A percentile compares a stretch with the other conserved stretches of the same genome.
Evolutionary conservation across 37 sponge, comb jelly and placozoan genomes (phyloP).

Genomic region (Cliona cf. orientalis): DNA sequence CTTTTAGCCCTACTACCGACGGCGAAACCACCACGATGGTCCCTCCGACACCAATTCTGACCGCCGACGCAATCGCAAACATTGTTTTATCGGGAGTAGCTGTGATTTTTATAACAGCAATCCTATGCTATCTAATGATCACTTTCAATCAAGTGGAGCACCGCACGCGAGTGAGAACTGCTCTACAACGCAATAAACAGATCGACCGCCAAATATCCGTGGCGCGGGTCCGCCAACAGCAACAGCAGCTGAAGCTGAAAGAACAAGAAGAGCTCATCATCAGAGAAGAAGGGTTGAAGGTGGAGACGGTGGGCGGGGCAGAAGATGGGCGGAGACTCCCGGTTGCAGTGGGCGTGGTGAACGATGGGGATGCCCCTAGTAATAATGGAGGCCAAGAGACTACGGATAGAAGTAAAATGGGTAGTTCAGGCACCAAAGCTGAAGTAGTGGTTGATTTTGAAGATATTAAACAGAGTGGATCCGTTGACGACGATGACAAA

Average conservation of each 20-base stretch:
- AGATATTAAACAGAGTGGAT: too few relatives aligned
- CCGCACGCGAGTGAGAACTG: slow-evolving; percentile 13
- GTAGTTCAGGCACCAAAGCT: too few relatives aligned
- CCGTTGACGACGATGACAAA: too few relatives aligned
- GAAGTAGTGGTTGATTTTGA: too few relatives aligned
- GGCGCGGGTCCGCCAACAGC: neutral
- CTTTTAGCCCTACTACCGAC: neutral
- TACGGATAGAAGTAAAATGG: too few relatives aligned
- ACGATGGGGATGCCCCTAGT: too few relatives aligned
- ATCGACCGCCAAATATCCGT: slow-evolving; percentile 39
- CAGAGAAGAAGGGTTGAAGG: too few relatives aligned
- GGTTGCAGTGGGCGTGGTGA: too few relatives aligned
- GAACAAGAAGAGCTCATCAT: neutral
- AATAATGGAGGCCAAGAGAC: too few relatives aligned
- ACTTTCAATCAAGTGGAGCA: slow-evolving; percentile 19
- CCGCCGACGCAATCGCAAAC: slow-evolving; percentile 48
- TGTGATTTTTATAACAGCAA: slow-evolving; percentile 9
- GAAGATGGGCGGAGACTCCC: neutral
- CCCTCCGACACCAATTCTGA: neutral
- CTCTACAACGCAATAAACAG: slow-evolving; percentile 43
- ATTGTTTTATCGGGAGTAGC: slow-evolving; percentile 6
- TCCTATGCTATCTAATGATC: slow-evolving; percentile 7
- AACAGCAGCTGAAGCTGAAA: neutral
- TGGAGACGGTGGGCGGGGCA: neutral
- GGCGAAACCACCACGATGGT: neutral